Base-by-base conservation (phyloP, 2,888 invertebrate genomes). In the Ametastegia equiseti region DNA sequence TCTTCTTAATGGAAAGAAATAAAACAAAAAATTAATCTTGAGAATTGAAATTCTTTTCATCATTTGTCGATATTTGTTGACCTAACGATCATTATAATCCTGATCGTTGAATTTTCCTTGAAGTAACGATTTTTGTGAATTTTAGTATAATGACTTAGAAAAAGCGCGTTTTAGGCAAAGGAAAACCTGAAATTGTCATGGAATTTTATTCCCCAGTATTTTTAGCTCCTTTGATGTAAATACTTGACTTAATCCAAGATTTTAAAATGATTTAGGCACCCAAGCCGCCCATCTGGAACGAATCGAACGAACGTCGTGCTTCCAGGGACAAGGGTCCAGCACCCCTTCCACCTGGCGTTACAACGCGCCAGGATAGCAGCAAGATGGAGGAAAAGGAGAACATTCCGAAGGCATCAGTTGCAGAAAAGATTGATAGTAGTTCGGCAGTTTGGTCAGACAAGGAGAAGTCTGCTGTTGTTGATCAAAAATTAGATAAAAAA, bases 261-360 rank as follows among this genome's bases (percentile, higher is more conserved):
- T 27, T 7, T 27, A 7, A 23, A 50, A 80, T 80, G 83, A 85
- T 88, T 27, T 88, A 95, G 95, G 93, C 94, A 88, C 94, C 95
- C 83, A 96, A 96, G 92, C 96, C 96, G 90, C 90, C 91, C 71
- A 85, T 86, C 80, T 60, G 81, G 33, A 83, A 86, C 65, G 94
- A 93, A 83, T 92, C 92, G 73, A 91, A 88, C 73, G 94, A 94
- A 86, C 93, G 94, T 82, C 92, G 93, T 88, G 90, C 92, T 81
- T 93, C 94, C 19, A 92, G 93, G 60, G 96, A 97, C 88, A 97
- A 97, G 91, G 97, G 97, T 82, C 96, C 96, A 82, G 97, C 96
- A 65, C 97, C 96, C 13, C 94, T 94, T 81, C 96, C 97, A 36
- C 87, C 90, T 27, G 87, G 89, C 65, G 83, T 84, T 39, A 81